phyloP scores from a whole-genome alignment of 2,797 vertebrate genomes.

The Jordanella pulchra region DNA sequence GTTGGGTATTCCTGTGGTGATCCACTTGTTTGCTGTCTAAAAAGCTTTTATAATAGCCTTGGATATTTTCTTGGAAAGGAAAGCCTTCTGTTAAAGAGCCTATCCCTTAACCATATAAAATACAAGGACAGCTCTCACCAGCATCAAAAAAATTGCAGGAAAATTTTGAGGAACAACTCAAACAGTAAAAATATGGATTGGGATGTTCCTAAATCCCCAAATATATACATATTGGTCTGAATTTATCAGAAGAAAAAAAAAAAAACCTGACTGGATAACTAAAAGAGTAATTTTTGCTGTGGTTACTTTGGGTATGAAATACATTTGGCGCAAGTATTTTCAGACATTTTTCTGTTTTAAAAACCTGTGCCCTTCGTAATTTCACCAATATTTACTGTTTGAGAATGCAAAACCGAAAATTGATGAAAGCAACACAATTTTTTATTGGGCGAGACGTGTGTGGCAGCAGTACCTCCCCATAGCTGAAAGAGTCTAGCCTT shows the following conservation, averaged over 20 bases:
- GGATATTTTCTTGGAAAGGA: background rate
- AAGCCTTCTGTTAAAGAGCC: background rate
- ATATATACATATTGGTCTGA: background rate
- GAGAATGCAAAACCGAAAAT: background rate
- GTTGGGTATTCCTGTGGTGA: background rate
- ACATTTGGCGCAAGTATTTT: background rate
- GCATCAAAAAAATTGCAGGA: background rate
- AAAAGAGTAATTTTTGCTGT: background rate
- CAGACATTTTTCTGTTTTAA: too few species aligned
- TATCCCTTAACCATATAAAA: background rate
- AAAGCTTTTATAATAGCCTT: background rate
- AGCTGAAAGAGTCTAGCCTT: constrained; percentile 93
- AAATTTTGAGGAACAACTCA: background rate
- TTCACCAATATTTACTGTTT: background rate
- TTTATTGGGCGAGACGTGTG: constrained; percentile 51
- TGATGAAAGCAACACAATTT: background rate
- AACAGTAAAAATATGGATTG: background rate
- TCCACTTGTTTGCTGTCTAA: background rate
- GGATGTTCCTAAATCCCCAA: background rate
- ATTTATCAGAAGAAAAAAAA: background rate
- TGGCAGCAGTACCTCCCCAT: constrained; percentile 89
- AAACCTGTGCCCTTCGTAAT: background rate
- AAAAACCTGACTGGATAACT: background rate
- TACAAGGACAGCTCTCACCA: background rate
- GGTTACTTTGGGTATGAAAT: background rate